phyloP scores from a whole-genome alignment of 2,113 vertebrate genomes.

The Lichenostomus cassidix region DNA sequence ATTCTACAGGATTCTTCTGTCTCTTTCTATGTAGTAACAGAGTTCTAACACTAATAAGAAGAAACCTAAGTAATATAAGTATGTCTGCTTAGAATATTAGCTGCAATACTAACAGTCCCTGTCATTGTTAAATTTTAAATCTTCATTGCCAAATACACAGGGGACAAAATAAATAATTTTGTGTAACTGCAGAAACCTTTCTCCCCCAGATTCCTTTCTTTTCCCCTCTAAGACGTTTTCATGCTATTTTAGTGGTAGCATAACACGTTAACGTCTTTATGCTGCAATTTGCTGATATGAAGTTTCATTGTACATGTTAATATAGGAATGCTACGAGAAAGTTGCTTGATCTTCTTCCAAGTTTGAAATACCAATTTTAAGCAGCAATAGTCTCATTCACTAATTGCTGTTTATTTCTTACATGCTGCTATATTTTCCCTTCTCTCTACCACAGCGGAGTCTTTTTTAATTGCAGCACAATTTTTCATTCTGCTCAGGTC shows the following conservation, averaged over 20 bases:
- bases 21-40: neutral
- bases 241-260: slow-evolving; percentile 48
- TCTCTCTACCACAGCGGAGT: neutral
- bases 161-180: slow-evolving; percentile 3
- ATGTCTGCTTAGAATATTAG: neutral
- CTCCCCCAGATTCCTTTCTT: slow-evolving; percentile 43
- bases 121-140: slow-evolving; percentile 3
- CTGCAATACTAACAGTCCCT: neutral
- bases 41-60: neutral
- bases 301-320: slow-evolving; percentile 43
- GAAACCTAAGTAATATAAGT: neutral
- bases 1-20: neutral
- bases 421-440: slow-evolving; percentile 25
- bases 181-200: slow-evolving; percentile 2
- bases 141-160: slow-evolving; percentile 4
- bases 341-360: slow-evolving; percentile 50
- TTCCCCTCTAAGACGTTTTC: slow-evolving; percentile 15
- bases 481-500: slow-evolving; percentile 43
- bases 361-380: slow-evolving; percentile 59
- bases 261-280: slow-evolving; percentile 30
- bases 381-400: slow-evolving; percentile 25
- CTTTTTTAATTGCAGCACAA: slow-evolving; percentile 39
- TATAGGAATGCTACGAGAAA: slow-evolving; percentile 31
- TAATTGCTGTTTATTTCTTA: slow-evolving; percentile 55
- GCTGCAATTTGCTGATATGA: slow-evolving; percentile 51